phyloP scores from a whole-genome alignment of 1,140 invertebrate species.

The Eriocheir sinensis region DNA sequence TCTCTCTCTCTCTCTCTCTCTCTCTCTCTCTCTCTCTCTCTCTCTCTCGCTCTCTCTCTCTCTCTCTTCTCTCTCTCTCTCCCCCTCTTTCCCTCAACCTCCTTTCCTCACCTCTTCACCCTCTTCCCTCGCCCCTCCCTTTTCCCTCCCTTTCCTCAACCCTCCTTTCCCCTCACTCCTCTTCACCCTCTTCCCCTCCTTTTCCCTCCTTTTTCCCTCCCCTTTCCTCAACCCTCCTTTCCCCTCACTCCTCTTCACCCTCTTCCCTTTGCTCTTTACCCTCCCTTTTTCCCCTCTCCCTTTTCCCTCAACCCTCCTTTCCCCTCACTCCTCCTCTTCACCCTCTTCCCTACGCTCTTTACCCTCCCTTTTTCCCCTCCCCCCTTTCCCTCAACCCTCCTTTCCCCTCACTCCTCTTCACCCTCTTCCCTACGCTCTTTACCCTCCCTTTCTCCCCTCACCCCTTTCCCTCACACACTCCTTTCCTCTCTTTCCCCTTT shows the following conservation, averaged over 20 bases:
- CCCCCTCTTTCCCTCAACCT: background rate
- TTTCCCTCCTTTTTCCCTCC: background rate
- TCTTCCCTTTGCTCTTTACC: too few species aligned
- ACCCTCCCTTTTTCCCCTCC: too few species aligned
- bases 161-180: background rate
- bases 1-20: background rate
- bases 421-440: background rate
- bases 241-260: too few species aligned
- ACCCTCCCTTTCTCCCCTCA: background rate
- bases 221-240: too few species aligned
- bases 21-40: background rate
- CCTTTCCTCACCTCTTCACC: background rate
- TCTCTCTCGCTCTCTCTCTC: background rate
- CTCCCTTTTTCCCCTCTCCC: too few species aligned
- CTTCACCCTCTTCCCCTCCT: background rate
- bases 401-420: background rate
- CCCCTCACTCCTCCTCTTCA: too few species aligned
- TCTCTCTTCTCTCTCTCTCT: background rate
- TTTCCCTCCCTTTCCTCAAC: background rate
- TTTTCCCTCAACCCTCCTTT: too few species aligned
- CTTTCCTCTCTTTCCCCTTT: background rate
- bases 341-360: too few species aligned
- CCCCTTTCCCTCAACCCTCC: too few species aligned
- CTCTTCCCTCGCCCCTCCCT: slow-evolving; percentile 4
- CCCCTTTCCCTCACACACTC: background rate